phyloP scores from a whole-genome alignment of 2,888 invertebrate genomes.

The Cryptus viduatorius region DNA sequence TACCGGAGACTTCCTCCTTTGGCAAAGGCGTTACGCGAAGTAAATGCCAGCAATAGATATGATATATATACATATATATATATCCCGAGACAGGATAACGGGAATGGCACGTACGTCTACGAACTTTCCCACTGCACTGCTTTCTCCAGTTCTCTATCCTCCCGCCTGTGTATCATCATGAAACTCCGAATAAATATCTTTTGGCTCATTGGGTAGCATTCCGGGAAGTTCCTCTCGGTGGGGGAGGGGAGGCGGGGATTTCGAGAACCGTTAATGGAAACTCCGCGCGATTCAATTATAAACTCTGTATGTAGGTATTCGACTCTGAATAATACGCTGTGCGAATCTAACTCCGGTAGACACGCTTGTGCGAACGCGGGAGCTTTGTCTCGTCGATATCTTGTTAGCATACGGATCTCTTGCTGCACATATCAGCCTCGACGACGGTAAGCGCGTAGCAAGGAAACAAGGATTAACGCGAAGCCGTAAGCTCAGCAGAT shows the following conservation, averaged over 20 bases:
- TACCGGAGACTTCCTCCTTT: not conserved
- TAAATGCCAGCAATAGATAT: constrained; percentile 20
- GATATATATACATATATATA: not conserved
- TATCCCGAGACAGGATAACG: constrained; percentile 28
- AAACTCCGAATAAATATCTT: constrained; percentile 42
- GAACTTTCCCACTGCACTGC: not conserved
- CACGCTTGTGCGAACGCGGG: not conserved
- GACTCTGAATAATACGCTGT: not conserved
- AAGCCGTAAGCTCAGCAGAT: not conserved
- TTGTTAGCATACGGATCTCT: not conserved
- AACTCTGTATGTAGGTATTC: constrained; percentile 8
- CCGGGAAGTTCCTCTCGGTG: constrained; percentile 2
- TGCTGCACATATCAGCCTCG: not conserved
- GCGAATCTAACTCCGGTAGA: not conserved
- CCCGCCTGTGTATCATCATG: constrained; percentile 36
- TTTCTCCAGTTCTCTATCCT: constrained; percentile 18
- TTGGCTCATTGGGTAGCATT: constrained; percentile 40
- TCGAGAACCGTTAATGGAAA: constrained; percentile 22
- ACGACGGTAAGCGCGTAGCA: too few species aligned
- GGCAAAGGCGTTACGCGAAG: constrained; percentile 19
- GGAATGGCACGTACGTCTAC: constrained; percentile 1
- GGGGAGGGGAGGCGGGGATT: not conserved
- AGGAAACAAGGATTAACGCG: not conserved
- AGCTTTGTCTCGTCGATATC: constrained; percentile 3
- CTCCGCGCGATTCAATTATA: constrained; percentile 53